Conservation (phyloP, 2,888 invertebrate species). For the Agrochola lychnidis region DNA sequence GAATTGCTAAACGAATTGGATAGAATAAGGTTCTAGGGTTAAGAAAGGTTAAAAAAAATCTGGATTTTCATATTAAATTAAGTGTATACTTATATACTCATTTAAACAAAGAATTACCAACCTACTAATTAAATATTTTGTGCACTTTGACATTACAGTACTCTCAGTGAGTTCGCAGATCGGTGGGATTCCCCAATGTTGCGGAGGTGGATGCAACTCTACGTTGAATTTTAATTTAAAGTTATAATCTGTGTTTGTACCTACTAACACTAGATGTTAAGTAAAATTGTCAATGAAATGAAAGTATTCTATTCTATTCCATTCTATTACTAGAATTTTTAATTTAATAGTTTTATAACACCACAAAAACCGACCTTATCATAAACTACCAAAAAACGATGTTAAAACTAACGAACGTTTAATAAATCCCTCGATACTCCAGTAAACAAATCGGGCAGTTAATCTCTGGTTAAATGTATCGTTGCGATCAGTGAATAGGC, state of each 20-base stretch:
- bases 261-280: no score
- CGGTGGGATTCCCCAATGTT: no score
- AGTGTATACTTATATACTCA: no score
- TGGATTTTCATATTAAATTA: background rate
- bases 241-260: no score
- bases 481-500: slow-evolving; percentile 82
- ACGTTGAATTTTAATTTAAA: no score
- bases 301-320: no score
- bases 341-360: background rate
- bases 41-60: background rate
- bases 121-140: background rate
- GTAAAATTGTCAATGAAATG: no score
- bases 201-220: no score
- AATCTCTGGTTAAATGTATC: slow-evolving; percentile 87
- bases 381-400: slow-evolving; percentile 43
- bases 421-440: slow-evolving; percentile 60
- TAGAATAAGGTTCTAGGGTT: background rate
- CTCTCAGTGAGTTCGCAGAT: no score
- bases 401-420: slow-evolving; percentile 58
- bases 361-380: slow-evolving; percentile 6
- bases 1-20: background rate
- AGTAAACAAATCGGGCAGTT: slow-evolving; percentile 84
- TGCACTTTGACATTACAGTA: no score
- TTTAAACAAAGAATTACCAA: background rate
- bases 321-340: background rate